Evolutionary conservation across 2,888 invertebrate genomes (phyloP), one percentile per base, ranked within the genome.

Genomic region (Drosophila prostipennis): DNA sequence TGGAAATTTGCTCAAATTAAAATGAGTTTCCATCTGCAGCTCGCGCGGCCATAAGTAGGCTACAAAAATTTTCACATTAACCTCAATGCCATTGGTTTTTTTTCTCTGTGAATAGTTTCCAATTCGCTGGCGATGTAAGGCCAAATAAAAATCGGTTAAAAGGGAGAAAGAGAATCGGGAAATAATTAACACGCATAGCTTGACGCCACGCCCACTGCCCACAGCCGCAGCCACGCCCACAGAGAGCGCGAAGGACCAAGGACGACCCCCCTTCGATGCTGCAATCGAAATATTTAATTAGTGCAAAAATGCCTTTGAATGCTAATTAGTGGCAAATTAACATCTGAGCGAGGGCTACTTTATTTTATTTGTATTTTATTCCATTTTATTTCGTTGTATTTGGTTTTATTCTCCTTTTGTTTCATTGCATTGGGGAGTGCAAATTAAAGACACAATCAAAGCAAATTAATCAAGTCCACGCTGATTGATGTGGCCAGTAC

Each of bases 211-310:
- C 46, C 48, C 45, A 45, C 45, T 43, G 13, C 52, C 34, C 34
- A 43, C 40, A 8, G 49, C 58, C 39, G 36, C 40, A 10, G 49
- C 58, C 39, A 42, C 39, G 43, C 45, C 26, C 51, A 16, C 36
- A 8, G 2, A 34, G 19, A 14, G 19, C 19, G 1, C 19, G n/a
- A n/a, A n/a, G n/a, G n/a, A 14, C 57, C 51, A 48, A 49, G 48
- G 46, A 57, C 6, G 8, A 68, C 2, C 29, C 29, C 29, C 29
- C 26, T 6, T 53, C 58, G 11, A 19, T 6, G 58, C 72, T 73
- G 84, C 79, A 84, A 88, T 84, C 80, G 82, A 87, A 87, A 89
- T 87, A 85, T 89, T 87, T 88, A 87, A 89, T 89, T 87, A 87
- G 82, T 82, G 87, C 84, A 75, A 78, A 86, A 89, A 86, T 81